These are phyloP conservation scores for Heterotis niloticus DNA, from an alignment of 2,113 vertebrate genomes.

Conservation along the genomic window DNA sequence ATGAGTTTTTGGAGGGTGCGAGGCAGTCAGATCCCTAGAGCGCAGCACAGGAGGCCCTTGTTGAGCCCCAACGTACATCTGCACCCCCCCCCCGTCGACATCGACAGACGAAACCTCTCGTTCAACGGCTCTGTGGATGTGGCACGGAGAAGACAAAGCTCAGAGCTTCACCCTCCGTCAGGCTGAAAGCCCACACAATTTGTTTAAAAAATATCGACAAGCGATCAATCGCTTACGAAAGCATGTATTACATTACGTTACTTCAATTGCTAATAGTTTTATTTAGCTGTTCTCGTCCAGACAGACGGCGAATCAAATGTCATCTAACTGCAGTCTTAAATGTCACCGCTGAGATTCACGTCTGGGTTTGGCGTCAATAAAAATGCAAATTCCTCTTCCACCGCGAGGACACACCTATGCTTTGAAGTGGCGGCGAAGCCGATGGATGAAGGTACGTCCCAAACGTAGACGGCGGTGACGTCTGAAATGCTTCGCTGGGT, in stretches of 20 bases:
- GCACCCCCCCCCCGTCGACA: too few species aligned
- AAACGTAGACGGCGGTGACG: background rate
- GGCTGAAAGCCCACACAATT: background rate
- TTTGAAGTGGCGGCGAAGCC: background rate
- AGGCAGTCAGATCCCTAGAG: too few species aligned
- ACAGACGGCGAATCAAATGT: slow-evolving; percentile 5
- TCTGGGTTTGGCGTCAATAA: background rate
- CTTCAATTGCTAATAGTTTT: background rate
- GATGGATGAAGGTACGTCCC: background rate
- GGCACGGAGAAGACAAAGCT: too few species aligned
- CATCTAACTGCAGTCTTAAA: background rate
- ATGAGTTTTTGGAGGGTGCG: too few species aligned
- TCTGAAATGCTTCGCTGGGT: background rate
- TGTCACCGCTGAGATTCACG: background rate
- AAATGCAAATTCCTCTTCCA: background rate
- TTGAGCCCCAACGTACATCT: too few species aligned
- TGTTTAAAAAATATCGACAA: background rate
- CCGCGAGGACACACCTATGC: background rate
- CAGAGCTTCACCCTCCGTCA: too few species aligned
- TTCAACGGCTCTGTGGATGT: too few species aligned
- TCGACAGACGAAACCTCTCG: too few species aligned
- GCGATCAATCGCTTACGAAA: background rate
- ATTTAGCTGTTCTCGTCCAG: background rate
- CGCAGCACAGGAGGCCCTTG: too few species aligned
- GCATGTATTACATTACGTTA: background rate